A percentile compares a stretch with the other conserved stretches of the same genome.
Conservation (phyloP, 2,888 invertebrate genomes). For the Caenorhabditis sp. region DNA sequence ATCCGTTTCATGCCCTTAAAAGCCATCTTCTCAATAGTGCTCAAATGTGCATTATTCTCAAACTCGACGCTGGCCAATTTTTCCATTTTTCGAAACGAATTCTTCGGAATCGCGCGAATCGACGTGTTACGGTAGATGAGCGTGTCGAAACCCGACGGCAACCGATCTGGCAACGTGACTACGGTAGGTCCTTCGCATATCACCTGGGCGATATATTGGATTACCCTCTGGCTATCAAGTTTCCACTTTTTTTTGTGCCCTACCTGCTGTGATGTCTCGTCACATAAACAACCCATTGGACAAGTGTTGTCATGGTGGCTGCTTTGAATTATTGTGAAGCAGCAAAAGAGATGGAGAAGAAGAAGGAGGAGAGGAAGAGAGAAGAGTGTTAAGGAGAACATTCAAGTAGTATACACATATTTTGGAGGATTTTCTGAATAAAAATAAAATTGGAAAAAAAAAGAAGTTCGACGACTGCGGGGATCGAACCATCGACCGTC, state of each 20-base stretch:
- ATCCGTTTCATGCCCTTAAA: conserved; percentile 46
- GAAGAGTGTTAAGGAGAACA: neutral
- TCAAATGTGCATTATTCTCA: conserved; percentile 37
- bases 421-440: too few relatives aligned
- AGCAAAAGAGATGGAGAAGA: neutral
- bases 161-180: conserved; percentile 37
- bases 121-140: conserved; percentile 40
- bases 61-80: conserved; percentile 35
- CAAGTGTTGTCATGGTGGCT: conserved; percentile 18
- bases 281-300: conserved; percentile 35
- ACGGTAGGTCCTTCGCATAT: conserved; percentile 40
- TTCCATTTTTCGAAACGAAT: conserved; percentile 49
- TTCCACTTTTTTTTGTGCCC: neutral
- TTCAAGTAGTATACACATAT: too few relatives aligned
- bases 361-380: neutral
- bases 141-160: conserved; percentile 37
- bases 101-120: conserved; percentile 41
- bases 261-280: conserved; percentile 21
- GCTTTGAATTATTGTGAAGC: neutral
- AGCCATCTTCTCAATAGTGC: conserved; percentile 48
- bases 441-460: too few relatives aligned
- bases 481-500: too few relatives aligned
- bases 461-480: too few relatives aligned
- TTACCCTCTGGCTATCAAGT: neutral
- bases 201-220: too few relatives aligned